A percentile compares a stretch with the other conserved stretches of the same genome.
Conservation (phyloP, 2,113 vertebrate species). For the Marmota monax region DNA sequence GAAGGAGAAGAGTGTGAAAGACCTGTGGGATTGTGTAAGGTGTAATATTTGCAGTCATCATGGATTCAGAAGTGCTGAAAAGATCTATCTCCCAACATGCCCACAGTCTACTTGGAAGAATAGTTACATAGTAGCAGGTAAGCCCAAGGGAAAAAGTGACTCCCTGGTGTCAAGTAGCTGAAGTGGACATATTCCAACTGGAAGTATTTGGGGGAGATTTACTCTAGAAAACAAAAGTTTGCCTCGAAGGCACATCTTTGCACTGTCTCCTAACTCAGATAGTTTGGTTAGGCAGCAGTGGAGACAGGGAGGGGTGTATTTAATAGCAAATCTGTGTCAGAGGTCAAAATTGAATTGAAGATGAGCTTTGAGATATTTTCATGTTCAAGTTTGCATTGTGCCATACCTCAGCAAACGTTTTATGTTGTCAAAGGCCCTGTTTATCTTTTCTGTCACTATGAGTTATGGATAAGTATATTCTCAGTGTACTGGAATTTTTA, state of each 20-base stretch:
- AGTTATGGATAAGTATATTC: constrained; percentile 69
- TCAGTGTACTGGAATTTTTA: constrained; percentile 77
- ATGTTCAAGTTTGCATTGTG: constrained; percentile 26
- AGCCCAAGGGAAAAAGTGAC: constrained; percentile 54
- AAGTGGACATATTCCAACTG: constrained; percentile 75
- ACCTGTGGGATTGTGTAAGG: constrained; percentile 4
- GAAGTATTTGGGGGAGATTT: constrained; percentile 72
- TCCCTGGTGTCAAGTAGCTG: constrained; percentile 42
- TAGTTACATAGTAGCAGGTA: constrained; percentile 67
- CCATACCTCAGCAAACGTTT: constrained; percentile 65
- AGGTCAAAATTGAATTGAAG: constrained; percentile 59
- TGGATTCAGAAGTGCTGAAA: background rate
- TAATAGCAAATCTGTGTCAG: background rate
- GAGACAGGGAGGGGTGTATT: constrained; percentile 14
- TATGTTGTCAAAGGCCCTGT: constrained; percentile 70
- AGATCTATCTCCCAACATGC: background rate
- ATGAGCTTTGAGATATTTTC: constrained; percentile 60
- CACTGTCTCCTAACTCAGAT: background rate
- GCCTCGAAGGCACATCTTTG: constrained; percentile 63
- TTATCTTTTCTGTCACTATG: constrained; percentile 79
- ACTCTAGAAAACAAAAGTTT: constrained; percentile 72
- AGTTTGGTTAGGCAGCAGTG: constrained; percentile 23
- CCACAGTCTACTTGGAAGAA: background rate
- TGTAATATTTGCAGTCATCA: background rate
- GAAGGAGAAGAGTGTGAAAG: background rate